A percentile compares a stretch with the other conserved stretches of the same genome.
These are phyloP conservation scores for Halictus quadricinctus DNA, from an alignment of 2,888 invertebrate species.

Conservation along the genomic window DNA sequence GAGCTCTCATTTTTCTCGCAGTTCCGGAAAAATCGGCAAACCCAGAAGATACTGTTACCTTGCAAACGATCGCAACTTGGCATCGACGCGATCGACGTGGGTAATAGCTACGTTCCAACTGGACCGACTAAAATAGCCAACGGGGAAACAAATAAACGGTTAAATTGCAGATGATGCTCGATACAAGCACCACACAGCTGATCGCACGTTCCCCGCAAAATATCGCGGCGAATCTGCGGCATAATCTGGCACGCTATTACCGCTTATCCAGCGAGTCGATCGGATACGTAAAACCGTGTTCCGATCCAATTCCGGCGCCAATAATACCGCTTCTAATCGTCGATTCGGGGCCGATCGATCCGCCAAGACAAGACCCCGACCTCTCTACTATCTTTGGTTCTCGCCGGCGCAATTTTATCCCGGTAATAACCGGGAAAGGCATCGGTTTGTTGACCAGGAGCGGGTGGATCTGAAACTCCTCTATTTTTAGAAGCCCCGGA, in stretches of 20 bases:
- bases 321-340: slow-evolving; percentile 39
- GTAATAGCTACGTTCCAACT: background rate
- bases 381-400: slow-evolving; percentile 2
- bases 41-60: background rate
- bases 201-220: background rate
- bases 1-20: background rate
- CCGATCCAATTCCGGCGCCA: slow-evolving; percentile 25
- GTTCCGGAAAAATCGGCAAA: background rate
- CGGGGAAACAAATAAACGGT: background rate
- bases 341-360: slow-evolving; percentile 53
- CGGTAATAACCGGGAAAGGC: slow-evolving; percentile 22
- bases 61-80: background rate
- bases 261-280: slow-evolving; percentile 16
- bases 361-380: slow-evolving; percentile 18
- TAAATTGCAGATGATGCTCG: background rate
- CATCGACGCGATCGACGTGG: background rate
- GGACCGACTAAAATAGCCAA: background rate
- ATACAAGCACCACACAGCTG: background rate
- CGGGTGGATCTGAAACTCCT: background rate
- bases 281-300: slow-evolving; percentile 40
- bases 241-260: slow-evolving; percentile 17
- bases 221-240: background rate
- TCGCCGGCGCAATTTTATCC: slow-evolving; percentile 33
- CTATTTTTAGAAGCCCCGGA: slow-evolving; percentile 42
- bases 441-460: slow-evolving; percentile 32